Evolutionary conservation across 2,797 vertebrate species (phyloP), one percentile per base, ranked within the genome.

Genomic region (Alcedo atthis): DNA sequence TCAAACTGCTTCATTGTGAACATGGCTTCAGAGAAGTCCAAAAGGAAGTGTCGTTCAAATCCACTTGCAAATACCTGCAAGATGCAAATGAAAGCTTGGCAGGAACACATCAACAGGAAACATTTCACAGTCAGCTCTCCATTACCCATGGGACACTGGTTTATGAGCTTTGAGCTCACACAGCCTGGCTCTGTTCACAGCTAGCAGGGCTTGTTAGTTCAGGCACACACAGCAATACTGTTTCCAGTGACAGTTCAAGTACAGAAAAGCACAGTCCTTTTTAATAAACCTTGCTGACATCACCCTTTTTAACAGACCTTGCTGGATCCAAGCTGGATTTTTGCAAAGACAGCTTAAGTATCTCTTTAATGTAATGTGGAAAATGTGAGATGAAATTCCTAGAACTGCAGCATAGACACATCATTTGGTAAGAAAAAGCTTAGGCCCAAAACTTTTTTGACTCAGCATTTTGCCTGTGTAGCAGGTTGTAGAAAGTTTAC

Each of bases 1-100:
- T 99, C 99, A 98, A 99, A 99, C 42, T 98, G 98, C 55, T 98
- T 98, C 99, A 99, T 99, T 71, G 96, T 82, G 94, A 99, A 99
- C 98, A 99, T 98, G 18, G 98, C 97, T 96, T 99, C 98, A 7
- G 98, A 98, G 96, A 99, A 99, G 74, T 98, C 97, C 63, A 99
- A 95, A 90, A 99, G 97, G 35, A 98, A 97, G 93, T n/a, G 91
- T 43, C 93, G 92, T 53, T 98, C 98, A 94, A 98, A 92, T 12
- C 93, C 88, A 95, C 98, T 98, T 88, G 85, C 92, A 95, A 99
- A 99, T 77, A 98, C 96, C 99, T 99, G 95, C n/a, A 89, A 92
- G 79, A 63, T 66, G 55, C 12, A 96, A 82, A 76, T 43, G 19
- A 77, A 81, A 89, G 18, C 54, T 57, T 83, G 85, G 66, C 15